Evolutionary conservation across 2,797 vertebrate species (phyloP).

Genomic region (Acrossocheilus fasciatus): DNA sequence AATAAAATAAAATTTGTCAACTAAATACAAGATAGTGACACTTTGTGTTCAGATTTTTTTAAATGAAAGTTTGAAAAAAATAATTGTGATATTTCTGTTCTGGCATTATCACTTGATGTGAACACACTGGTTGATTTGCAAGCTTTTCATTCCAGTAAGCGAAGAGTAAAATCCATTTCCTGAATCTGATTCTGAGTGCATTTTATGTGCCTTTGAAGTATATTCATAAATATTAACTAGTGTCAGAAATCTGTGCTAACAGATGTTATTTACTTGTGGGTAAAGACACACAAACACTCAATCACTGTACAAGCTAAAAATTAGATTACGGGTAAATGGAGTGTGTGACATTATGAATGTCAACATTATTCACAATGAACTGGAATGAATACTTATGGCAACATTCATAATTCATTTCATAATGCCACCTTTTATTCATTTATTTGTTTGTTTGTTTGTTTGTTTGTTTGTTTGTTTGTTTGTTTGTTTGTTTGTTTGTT

Average conservation of each 20-base stretch:
- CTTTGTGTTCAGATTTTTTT: not conserved
- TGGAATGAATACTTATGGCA: not conserved
- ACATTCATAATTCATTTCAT: not conserved
- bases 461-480: too few species aligned
- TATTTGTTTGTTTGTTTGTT: too few species aligned
- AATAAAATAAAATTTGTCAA: not conserved
- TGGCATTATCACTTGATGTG: not conserved
- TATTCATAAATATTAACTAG: constrained; percentile 37
- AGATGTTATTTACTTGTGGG: constrained; percentile 48
- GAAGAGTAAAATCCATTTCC: not conserved
- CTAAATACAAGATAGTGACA: not conserved
- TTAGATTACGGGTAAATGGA: not conserved
- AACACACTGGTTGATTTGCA: not conserved
- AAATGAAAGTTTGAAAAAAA: not conserved
- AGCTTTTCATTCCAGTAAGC: not conserved
- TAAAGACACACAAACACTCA: constrained; percentile 12
- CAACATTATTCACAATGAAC: not conserved
- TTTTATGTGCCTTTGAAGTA: constrained; percentile 31
- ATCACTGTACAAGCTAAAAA: not conserved
- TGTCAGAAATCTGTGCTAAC: constrained; percentile 15
- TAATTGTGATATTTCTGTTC: not conserved
- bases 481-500: too few species aligned
- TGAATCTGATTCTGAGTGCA: not conserved
- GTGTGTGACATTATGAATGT: not conserved
- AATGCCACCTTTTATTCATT: not conserved